phyloP scores from a whole-genome alignment of 2,113 vertebrate species.

The Anthoscopus minutus region DNA sequence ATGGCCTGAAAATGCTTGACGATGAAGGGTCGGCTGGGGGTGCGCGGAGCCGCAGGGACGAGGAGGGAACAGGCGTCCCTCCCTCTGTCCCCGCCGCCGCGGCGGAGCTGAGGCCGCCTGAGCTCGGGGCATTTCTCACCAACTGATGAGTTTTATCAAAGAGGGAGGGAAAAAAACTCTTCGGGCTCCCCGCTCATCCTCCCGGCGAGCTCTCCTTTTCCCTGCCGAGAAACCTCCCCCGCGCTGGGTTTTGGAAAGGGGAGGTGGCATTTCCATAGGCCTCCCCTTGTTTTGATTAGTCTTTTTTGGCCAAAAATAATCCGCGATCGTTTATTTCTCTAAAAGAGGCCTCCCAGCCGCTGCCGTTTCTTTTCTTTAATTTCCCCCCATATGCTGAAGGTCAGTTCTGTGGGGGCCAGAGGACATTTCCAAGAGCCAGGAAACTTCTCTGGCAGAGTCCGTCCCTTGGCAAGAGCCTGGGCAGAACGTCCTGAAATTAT shows the following conservation, averaged over 20 bases:
- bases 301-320: background rate
- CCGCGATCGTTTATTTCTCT: background rate
- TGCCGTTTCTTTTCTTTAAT: background rate
- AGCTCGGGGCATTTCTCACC: background rate
- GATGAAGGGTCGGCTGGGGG: background rate
- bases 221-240: background rate
- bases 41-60: background rate
- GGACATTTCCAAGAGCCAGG: background rate
- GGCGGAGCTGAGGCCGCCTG: background rate
- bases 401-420: background rate
- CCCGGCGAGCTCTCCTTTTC: background rate
- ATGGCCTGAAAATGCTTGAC: background rate
- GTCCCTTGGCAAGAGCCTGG: background rate
- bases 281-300: background rate
- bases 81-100: background rate
- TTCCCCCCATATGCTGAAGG: background rate
- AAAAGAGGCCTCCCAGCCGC: background rate
- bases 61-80: background rate
- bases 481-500: background rate
- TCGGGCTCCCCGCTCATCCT: background rate
- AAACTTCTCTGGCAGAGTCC: background rate
- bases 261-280: background rate
- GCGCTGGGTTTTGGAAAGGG: background rate
- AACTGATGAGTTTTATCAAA: background rate
- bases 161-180: background rate